Conservation (phyloP, 2,888 invertebrate species). For the Cosmopolites sordidus region DNA sequence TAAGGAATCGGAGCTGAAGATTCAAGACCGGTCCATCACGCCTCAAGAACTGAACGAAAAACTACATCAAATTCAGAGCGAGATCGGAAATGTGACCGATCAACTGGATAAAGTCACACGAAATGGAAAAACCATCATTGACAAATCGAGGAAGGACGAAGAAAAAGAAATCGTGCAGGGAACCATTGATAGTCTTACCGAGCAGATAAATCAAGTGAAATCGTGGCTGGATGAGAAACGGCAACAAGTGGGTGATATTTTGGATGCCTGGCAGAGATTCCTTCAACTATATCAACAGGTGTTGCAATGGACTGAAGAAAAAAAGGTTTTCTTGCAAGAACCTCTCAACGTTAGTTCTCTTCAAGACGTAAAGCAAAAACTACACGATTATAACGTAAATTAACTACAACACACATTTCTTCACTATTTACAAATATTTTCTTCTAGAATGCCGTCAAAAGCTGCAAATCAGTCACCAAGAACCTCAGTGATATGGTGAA, state of each 20-base stretch:
- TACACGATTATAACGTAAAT: constrained; percentile 80
- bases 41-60: constrained; percentile 74
- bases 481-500: constrained; percentile 88
- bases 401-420: background rate
- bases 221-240: constrained; percentile 79
- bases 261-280: constrained; percentile 87
- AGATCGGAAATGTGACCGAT: constrained; percentile 67
- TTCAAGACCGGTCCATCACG: constrained; percentile 71
- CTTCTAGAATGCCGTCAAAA: constrained; percentile 77
- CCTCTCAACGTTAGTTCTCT: constrained; percentile 74
- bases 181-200: constrained; percentile 70
- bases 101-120: constrained; percentile 72
- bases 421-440: background rate
- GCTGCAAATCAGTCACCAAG: constrained; percentile 82
- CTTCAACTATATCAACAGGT: constrained; percentile 76
- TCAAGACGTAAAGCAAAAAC: constrained; percentile 76
- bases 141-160: constrained; percentile 72
- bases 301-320: constrained; percentile 78
- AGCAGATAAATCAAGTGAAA: constrained; percentile 74
- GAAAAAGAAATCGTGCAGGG: constrained; percentile 72
- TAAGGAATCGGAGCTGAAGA: constrained; percentile 72
- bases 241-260: constrained; percentile 77
- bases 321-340: constrained; percentile 72
- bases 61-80: constrained; percentile 71
- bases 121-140: constrained; percentile 74